Evolutionary conservation across 2,888 invertebrate species (phyloP), one percentile per base, ranked within the genome.

Genomic region (Drosophila nr. medialis): DNA sequence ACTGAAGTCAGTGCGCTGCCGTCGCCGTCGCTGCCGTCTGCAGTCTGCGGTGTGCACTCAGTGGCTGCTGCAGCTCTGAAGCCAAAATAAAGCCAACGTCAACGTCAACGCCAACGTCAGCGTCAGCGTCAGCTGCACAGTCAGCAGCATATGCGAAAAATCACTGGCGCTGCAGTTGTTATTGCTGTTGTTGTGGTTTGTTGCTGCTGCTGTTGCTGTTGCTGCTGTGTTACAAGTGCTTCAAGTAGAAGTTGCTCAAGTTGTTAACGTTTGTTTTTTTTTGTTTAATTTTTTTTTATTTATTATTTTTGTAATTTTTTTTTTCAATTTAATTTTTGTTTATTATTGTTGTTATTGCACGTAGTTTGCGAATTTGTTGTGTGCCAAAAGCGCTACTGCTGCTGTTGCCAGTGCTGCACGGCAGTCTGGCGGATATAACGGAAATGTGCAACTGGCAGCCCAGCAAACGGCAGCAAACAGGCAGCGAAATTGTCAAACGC

Each of bases 391-490:
- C 69, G 50, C 64, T 61, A 32, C 48, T 55, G 70, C 38, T 64
- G 48, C 48, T 49, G 55, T 58, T 76, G 56, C 60, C 18, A 63
- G 61, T 80, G 78, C 73, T 83, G 81, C 80, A 77, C 75, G 80
- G 80, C 83, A 65, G 78, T 83, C 81, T 83, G 89, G 74, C 86
- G 84, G 81, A 83, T 83, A 88, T 85, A 85, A 85, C 85, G 85
- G 85, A 85, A 85, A 85, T 85, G 89, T 88, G 85, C 89, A 85
- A 85, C 89, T 85, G 89, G 86, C 89, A 81, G 81, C 66, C 60
- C 64, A 53, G 48, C 66, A 51, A 65, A 50, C 64, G 51, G 79
- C 72, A 77, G 67, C 77, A 69, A 76, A 78, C 70, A 72, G 69
- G 75, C 83, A 85, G 76, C 83, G 75, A 88, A 85, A 83, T 86